These are phyloP conservation scores for Myotis findleyi DNA, from an alignment of 2,797 vertebrate genomes.

Conservation along the genomic window DNA sequence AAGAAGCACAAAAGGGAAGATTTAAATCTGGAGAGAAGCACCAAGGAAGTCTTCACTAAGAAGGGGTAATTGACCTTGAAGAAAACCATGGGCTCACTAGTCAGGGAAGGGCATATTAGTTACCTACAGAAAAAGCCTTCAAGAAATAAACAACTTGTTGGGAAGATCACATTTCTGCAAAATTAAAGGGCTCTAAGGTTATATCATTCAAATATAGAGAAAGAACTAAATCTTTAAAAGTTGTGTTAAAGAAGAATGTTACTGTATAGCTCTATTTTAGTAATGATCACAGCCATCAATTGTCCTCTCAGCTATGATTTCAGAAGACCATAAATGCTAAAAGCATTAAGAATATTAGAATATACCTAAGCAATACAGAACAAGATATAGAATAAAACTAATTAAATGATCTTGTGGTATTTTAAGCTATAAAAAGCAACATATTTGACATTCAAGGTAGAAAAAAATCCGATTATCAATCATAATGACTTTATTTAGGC, in stretches of 20 bases:
- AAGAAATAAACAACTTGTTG: not conserved
- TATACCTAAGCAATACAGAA: slow-evolving; percentile 29
- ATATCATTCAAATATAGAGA: not conserved
- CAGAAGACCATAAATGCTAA: not conserved
- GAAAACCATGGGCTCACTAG: not conserved
- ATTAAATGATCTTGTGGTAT: not conserved
- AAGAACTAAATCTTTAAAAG: slow-evolving; percentile 28
- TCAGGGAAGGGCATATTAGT: not conserved
- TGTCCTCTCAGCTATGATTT: slow-evolving; percentile 1
- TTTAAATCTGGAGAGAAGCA: not conserved
- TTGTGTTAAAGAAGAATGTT: not conserved
- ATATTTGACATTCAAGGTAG: not conserved
- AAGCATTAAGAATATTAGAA: slow-evolving; percentile 32
- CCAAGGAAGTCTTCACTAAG: not conserved
- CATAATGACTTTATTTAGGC: slow-evolving; percentile 40
- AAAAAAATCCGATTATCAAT: slow-evolving; percentile 43
- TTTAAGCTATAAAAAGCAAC: slow-evolving; percentile 49
- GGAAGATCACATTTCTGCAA: not conserved
- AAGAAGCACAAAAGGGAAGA: not conserved
- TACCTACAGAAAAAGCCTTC: not conserved
- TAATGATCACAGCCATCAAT: not conserved
- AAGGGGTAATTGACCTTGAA: not conserved
- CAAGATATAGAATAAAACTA: not conserved
- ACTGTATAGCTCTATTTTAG: not conserved
- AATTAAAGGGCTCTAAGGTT: not conserved